Percentiles rank a stretch among this genome's conserved stretches.
These are phyloP conservation scores for Campoplex capitator DNA, from an alignment of 2,888 invertebrate species.

Conservation along the genomic window DNA sequence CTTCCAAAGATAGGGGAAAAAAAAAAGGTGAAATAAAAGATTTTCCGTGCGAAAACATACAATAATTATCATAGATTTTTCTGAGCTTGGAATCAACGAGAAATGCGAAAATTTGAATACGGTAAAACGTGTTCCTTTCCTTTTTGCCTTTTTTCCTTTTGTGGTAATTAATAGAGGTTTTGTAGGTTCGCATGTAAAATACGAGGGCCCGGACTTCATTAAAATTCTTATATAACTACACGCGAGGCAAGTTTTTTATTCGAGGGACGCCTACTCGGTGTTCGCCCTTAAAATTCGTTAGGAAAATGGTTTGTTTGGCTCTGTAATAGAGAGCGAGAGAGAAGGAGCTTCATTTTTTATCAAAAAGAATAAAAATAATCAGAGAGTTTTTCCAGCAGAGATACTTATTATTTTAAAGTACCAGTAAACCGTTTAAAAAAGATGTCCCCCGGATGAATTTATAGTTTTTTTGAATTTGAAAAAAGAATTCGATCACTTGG, in stretches of 20 bases:
- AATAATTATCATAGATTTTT: slow-evolving; percentile 7
- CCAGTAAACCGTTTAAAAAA: background rate
- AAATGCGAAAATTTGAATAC: slow-evolving; percentile 14
- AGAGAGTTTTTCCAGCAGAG: background rate
- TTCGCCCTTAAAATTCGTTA: slow-evolving; percentile 68
- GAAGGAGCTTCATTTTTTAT: background rate
- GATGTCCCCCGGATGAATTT: background rate
- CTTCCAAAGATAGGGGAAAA: background rate
- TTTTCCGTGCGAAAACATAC: background rate
- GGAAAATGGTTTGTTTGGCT: slow-evolving; percentile 69
- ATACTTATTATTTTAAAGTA: background rate
- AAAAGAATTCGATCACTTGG: background rate
- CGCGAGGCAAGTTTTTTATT: slow-evolving; percentile 73
- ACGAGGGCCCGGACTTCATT: slow-evolving; percentile 74
- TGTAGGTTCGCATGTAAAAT: slow-evolving; percentile 24
- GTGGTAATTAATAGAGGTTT: slow-evolving; percentile 54
- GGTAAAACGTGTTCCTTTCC: background rate
- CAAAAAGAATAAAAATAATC: background rate
- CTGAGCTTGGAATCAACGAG: background rate
- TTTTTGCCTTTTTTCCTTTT: background rate
- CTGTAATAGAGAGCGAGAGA: background rate
- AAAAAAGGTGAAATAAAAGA: background rate
- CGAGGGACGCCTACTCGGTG: slow-evolving; percentile 60
- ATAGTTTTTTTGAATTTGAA: background rate
- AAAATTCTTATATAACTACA: slow-evolving; percentile 73